phyloP scores from a whole-genome alignment of 2,888 invertebrate species.

The Mylabris sibirica region DNA sequence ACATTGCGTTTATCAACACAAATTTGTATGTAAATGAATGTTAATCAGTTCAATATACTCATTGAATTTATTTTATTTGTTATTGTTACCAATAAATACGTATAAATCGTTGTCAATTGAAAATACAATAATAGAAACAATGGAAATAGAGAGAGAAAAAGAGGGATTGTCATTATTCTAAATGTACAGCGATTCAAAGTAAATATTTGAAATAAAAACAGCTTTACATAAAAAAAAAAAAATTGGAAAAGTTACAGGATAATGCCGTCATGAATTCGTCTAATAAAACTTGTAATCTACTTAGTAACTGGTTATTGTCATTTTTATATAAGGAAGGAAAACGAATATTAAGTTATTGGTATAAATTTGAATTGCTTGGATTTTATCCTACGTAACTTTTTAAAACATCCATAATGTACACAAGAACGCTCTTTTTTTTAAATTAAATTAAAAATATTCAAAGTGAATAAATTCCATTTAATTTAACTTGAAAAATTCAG shows the following conservation, averaged over 20 bases:
- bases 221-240: constrained; percentile 25
- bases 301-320: constrained; percentile 42
- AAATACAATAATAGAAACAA: not conserved
- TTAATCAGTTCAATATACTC: not conserved
- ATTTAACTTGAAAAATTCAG: constrained; percentile 14
- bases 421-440: not conserved
- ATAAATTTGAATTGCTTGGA: constrained; percentile 44
- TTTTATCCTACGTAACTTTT: constrained; percentile 40
- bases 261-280: constrained; percentile 28
- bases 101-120: not conserved
- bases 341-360: constrained; percentile 42
- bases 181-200: constrained; percentile 18
- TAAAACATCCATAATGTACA: no score
- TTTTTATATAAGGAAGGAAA: constrained; percentile 31
- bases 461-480: constrained; percentile 13
- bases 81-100: not conserved
- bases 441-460: not conserved
- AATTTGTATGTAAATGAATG: not conserved
- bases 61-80: not conserved
- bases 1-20: not conserved
- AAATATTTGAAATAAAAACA: constrained; percentile 38
- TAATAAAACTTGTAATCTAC: constrained; percentile 30
- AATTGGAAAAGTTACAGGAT: constrained; percentile 40
- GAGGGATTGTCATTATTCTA: not conserved
- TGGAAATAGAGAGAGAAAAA: not conserved